Evolutionary conservation across 2,113 vertebrate species (phyloP), one percentile per base, ranked within the genome.

Genomic region (Pteronura brasiliensis): DNA sequence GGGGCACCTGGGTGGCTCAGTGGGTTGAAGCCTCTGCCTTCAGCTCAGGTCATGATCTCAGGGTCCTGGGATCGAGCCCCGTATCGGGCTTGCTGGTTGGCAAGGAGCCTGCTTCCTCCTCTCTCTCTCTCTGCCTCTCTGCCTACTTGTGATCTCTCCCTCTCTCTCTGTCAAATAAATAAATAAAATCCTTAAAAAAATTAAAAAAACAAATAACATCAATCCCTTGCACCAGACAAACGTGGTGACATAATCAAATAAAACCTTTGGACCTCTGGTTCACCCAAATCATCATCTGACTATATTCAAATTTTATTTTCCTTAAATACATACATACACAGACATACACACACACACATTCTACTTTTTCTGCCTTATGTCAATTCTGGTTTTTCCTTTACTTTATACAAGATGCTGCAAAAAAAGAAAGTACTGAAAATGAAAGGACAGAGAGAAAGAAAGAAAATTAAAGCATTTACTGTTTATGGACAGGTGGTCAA

Each of bases 1-100:
- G 49, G 47, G 14, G 49, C 14, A 0, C 14, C 49, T 52, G 49
- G 4, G 49, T 52, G 49, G 49, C 49, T 52, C 49, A 52, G 49
- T 52, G 15, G 14, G 49, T 6, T 52, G 15, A 52, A 52, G 15
- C 49, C 49, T 52, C 49, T 52, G 49, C 49, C 49, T 52, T 52
- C 15, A 4, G 49, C 49, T 52, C 49, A 1, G 49, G 49, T 52
- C 49, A 15, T 52, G 49, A 52, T 52, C 4, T 15, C 49, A 5
- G 49, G 49, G 49, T 52, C 49, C 49, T 52, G 49, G 49, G 49
- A 52, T 52, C 4, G 49, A 52, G 4, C 15, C 49, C 49, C 49
- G 0, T 4, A 17, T 17, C 1, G 15, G 49, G 15, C 15, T 52
- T 1, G 17, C 49, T 52, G 49, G 15, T 52, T 15, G 1, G 49